A percentile compares a stretch with the other conserved stretches of the same genome.
Evolutionary conservation across 2,113 vertebrate species (phyloP).

Genomic region (Hystrix brachyura): DNA sequence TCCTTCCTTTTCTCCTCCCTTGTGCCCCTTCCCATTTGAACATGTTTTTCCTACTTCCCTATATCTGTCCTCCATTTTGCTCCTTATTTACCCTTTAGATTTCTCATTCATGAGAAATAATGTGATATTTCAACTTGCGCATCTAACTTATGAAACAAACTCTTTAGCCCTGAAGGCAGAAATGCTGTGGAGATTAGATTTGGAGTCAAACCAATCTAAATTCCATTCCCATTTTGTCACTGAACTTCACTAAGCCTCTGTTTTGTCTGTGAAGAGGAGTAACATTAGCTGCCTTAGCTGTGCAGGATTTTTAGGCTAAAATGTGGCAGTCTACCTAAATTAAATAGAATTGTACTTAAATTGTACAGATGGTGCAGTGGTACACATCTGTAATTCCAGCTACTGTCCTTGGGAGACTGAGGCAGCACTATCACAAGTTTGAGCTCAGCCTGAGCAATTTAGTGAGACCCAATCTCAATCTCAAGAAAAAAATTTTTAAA

Average conservation of each 20-base stretch:
- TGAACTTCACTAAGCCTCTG: neutral
- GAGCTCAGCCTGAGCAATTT: neutral
- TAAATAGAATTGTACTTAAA: neutral
- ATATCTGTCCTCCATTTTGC: neutral
- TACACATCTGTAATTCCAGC: neutral
- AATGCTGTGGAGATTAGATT: neutral
- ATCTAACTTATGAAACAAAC: neutral
- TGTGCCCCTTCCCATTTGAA: neutral
- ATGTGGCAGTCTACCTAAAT: neutral
- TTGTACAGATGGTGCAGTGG: neutral
- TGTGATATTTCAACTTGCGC: neutral
- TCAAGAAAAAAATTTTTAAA: neutral
- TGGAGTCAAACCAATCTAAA: neutral
- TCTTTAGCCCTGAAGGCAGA: neutral
- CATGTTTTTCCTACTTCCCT: neutral
- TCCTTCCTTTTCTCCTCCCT: neutral
- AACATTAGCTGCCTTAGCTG: neutral
- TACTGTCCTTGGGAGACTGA: neutral
- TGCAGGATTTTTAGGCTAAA: neutral
- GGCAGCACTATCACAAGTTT: neutral
- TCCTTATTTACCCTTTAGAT: neutral
- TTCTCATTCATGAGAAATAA: neutral
- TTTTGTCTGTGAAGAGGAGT: conserved; percentile 17
- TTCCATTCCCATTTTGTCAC: neutral
- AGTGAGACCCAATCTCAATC: neutral